Conservation (phyloP, 2,113 vertebrate genomes). For the Tupaia chinensis region DNA sequence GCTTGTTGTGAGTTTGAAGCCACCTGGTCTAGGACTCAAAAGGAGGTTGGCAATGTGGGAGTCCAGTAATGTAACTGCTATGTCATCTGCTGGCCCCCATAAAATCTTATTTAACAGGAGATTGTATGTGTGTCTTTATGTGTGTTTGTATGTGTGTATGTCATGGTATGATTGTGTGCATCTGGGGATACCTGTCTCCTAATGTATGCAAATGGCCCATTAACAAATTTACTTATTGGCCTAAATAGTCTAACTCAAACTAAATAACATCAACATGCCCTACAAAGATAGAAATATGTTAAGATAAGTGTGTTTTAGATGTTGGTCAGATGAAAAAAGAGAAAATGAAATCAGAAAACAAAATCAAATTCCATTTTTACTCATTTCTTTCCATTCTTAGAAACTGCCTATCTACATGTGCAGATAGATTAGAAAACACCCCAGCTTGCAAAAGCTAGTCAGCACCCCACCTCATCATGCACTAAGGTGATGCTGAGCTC, state of each 20-base stretch:
- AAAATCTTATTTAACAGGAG: constrained; percentile 81
- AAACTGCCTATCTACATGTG: constrained; percentile 37
- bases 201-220: constrained; percentile 86
- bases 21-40: too few relatives aligned
- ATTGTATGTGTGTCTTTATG: constrained; percentile 69
- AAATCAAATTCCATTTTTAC: constrained; percentile 33
- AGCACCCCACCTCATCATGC: background rate
- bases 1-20: too few relatives aligned
- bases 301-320: constrained; percentile 86
- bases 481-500: background rate
- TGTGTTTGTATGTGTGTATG: constrained; percentile 51
- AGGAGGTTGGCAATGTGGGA: too few relatives aligned
- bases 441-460: constrained; percentile 43
- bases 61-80: too few relatives aligned
- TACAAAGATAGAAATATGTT: constrained; percentile 85
- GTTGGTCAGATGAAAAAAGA: constrained; percentile 74
- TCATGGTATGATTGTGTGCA: background rate
- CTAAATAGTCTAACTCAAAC: constrained; percentile 87
- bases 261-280: constrained; percentile 85
- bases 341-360: constrained; percentile 58
- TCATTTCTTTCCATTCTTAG: constrained; percentile 53
- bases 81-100: background rate
- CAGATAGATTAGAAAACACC: constrained; percentile 44
- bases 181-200: constrained; percentile 75
- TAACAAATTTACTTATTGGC: constrained; percentile 87